Evolutionary conservation across 2,888 invertebrate genomes (phyloP), one percentile per base, ranked within the genome.

Genomic region (Nephrotoma guestfalica): DNA sequence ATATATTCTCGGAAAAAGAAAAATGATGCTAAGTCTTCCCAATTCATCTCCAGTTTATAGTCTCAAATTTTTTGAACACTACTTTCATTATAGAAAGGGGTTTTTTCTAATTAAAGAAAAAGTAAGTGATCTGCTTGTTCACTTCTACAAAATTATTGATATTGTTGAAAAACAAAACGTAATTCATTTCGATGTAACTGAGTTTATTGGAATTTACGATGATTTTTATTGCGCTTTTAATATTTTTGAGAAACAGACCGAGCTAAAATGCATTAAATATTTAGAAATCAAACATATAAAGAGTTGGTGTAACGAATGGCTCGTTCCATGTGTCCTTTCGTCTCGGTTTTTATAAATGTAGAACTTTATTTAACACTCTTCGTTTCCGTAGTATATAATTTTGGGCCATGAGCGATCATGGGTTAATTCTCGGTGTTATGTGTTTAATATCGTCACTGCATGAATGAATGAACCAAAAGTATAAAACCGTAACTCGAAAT

Each of bases 1-100:
- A 30, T 30, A 1, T 30, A 30, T 30, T 30, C 30, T 30, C 30
- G 30, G 30, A 30, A 30, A 30, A 30, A 30, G 30, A 30, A 30
- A 30, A 30, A 30, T 30, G 30, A 86, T 40, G 71, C 45, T 43
- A 86, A 87, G 83, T 83, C 87, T 41, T 86, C 83, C 71, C 86
- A 83, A 51, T 47, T 13, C n/a, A 13, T 47, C 47, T 13, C 47
- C n/a, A 47, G 47, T 13, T 47, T 47, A 47, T 13, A 47, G 9
- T n/a, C n/a, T 13, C 47, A 47, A 30, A 30, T 30, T 30, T 47
- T 47, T 47, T 13, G 47, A 47, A 4, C 13, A 47, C 13, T 4
- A 11, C 7, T 47, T 47, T 13, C 47, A 47, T 13, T 47, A 47
- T 47, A 47, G 47, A 47, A 47, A 47, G 47, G 47, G 13, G 7